Conservation (phyloP, 2,113 vertebrate species). For the Argyrosomus japonicus region DNA sequence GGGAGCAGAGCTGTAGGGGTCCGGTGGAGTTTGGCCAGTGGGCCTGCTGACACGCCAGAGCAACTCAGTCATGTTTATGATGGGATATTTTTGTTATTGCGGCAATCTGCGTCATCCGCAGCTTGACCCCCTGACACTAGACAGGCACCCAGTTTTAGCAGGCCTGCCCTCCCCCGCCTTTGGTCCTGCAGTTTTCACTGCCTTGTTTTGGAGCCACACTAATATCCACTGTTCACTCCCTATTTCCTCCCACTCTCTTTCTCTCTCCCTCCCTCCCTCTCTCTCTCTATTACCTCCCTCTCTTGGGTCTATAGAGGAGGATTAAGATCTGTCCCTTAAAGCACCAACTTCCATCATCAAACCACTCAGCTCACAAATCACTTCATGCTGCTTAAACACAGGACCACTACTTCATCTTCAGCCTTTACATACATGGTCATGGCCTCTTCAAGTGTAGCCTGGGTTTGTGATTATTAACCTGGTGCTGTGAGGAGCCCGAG, state of each 20-base stretch:
- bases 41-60: slow-evolving; percentile 68
- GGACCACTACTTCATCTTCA: slow-evolving; percentile 38
- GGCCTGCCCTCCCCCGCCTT: slow-evolving; percentile 51
- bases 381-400: slow-evolving; percentile 61
- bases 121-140: slow-evolving; percentile 74
- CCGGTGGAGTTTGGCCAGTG: slow-evolving; percentile 67
- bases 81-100: slow-evolving; percentile 80
- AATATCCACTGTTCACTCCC: slow-evolving; percentile 65
- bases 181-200: slow-evolving; percentile 46
- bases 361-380: slow-evolving; percentile 57
- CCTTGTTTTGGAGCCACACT: slow-evolving; percentile 62
- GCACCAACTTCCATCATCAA: slow-evolving; percentile 46
- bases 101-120: slow-evolving; percentile 80
- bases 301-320: slow-evolving; percentile 51
- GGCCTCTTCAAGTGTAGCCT: slow-evolving; percentile 35
- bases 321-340: slow-evolving; percentile 68
- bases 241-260: slow-evolving; percentile 27
- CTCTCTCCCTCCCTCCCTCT: slow-evolving; percentile 12
- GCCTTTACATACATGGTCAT: slow-evolving; percentile 38
- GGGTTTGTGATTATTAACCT: slow-evolving; percentile 63
- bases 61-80: slow-evolving; percentile 77
- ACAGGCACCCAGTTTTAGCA: slow-evolving; percentile 77
- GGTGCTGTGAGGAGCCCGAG: slow-evolving; percentile 41
- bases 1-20: slow-evolving; percentile 55
- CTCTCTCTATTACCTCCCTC: slow-evolving; percentile 19